Conservation (phyloP, 2,113 vertebrate genomes). For the Enhydra lutris region DNA sequence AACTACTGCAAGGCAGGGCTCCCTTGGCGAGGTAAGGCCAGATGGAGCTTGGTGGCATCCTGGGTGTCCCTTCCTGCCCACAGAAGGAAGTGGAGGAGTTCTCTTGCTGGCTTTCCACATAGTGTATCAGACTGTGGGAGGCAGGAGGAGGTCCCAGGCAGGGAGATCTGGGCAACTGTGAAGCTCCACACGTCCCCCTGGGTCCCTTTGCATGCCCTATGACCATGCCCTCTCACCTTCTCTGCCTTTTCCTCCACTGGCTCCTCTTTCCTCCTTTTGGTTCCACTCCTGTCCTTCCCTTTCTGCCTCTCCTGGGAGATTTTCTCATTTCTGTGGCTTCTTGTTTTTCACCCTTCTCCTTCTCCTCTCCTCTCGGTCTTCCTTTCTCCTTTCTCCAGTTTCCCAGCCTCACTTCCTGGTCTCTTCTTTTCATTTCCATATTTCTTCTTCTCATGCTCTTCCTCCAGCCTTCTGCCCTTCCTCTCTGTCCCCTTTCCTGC, state of each 20-base stretch:
- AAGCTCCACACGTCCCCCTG: constrained; percentile 8
- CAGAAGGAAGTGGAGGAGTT: neutral
- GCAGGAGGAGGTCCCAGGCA: neutral
- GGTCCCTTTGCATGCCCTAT: neutral
- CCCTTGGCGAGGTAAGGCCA: neutral
- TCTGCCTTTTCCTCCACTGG: neutral
- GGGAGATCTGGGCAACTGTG: constrained; percentile 1
- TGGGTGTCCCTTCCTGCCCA: neutral
- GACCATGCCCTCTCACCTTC: constrained; percentile 40
- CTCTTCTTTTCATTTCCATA: neutral
- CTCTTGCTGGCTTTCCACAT: neutral
- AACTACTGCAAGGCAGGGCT: neutral
- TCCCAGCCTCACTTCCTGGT: neutral
- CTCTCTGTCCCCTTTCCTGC: neutral
- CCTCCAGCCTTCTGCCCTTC: neutral
- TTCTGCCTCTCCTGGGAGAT: neutral
- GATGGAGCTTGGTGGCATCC: neutral
- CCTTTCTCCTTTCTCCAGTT: neutral
- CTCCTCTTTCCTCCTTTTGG: neutral
- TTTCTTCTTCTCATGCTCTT: neutral
- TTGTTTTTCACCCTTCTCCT: neutral
- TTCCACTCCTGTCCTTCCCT: constrained; percentile 4
- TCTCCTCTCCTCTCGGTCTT: neutral
- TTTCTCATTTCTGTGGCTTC: neutral
- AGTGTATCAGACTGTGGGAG: neutral